Evolutionary conservation across 2,113 vertebrate genomes (phyloP).

Genomic region (Nansenia antarctica): DNA sequence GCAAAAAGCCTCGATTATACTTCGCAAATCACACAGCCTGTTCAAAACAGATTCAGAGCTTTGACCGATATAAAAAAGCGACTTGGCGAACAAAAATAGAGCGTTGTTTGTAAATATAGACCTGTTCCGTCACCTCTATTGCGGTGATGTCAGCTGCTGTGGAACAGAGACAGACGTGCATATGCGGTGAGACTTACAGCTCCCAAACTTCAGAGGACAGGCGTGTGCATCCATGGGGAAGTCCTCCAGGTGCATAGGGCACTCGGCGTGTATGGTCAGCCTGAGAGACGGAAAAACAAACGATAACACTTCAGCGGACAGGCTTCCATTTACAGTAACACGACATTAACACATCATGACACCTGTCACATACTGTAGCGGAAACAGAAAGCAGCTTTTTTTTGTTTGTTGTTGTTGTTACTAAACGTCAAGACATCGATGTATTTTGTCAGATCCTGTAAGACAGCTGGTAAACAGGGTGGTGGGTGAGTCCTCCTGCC

Average conservation of each 20-base stretch:
- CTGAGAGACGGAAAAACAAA: constrained; percentile 59
- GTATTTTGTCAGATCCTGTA: neutral
- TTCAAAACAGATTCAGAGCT: neutral
- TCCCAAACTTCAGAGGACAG: constrained; percentile 97
- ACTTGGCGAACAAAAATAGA: neutral
- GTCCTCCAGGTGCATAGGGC: constrained; percentile 98
- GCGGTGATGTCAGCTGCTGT: neutral
- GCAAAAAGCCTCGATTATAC: neutral
- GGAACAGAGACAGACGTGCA: neutral
- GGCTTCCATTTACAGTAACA: neutral
- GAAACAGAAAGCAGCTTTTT: neutral
- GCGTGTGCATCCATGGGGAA: constrained; percentile 98
- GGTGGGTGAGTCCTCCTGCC: too few relatives aligned
- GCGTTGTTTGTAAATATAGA: neutral
- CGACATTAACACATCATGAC: constrained; percentile 4
- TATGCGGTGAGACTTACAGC: constrained; percentile 83
- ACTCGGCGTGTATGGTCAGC: constrained; percentile 96
- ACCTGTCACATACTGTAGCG: neutral
- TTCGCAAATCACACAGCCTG: neutral
- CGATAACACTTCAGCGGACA: constrained; percentile 14
- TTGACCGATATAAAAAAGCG: neutral
- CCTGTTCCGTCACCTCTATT: neutral
- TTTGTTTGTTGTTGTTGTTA: neutral
- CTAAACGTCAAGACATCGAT: neutral
- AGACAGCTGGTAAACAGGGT: neutral